A percentile compares a stretch with the other conserved stretches of the same genome.
Conservation (phyloP, 2,888 invertebrate genomes). For the Athrips mouffetella region DNA sequence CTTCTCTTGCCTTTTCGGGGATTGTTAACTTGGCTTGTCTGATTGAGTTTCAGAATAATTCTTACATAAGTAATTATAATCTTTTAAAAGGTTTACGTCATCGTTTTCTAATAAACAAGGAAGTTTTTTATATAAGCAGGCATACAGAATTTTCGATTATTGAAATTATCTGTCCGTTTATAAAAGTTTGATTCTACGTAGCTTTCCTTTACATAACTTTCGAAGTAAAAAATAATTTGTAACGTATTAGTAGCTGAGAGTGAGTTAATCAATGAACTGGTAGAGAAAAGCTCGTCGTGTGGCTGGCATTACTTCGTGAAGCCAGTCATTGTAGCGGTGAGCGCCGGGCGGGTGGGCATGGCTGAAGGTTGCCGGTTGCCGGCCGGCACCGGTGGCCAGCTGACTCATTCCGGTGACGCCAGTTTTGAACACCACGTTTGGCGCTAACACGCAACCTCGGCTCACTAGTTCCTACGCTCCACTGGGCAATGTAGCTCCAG, state of each 20-base stretch:
- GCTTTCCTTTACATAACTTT: no score
- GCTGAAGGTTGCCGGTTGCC: slow-evolving; percentile 16
- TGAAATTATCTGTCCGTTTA: no score
- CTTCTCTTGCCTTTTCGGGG: slow-evolving; percentile 32
- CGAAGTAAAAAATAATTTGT: no score
- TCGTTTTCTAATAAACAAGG: no score
- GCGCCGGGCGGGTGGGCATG: slow-evolving; percentile 33
- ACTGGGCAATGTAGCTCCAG: slow-evolving; percentile 51
- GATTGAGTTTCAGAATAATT: slow-evolving; percentile 1
- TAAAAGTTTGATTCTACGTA: no score
- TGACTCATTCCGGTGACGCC: slow-evolving; percentile 56
- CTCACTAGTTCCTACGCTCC: slow-evolving; percentile 62
- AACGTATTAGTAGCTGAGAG: no score
- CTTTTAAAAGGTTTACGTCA: not conserved
- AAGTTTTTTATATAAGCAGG: no score
- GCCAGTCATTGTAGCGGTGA: slow-evolving; percentile 25
- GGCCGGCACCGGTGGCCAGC: slow-evolving; percentile 39
- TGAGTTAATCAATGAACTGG: not conserved
- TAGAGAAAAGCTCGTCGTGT: not conserved
- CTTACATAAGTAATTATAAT: not conserved
- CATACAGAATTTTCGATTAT: no score
- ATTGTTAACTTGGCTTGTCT: slow-evolving; percentile 4
- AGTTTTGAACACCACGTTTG: slow-evolving; percentile 50
- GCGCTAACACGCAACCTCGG: slow-evolving; percentile 64
- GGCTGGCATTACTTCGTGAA: slow-evolving; percentile 38